Percentiles rank a stretch among this genome's conserved stretches.
phyloP scores from a whole-genome alignment of 2,797 vertebrate genomes.

The Champsocephalus gunnari region DNA sequence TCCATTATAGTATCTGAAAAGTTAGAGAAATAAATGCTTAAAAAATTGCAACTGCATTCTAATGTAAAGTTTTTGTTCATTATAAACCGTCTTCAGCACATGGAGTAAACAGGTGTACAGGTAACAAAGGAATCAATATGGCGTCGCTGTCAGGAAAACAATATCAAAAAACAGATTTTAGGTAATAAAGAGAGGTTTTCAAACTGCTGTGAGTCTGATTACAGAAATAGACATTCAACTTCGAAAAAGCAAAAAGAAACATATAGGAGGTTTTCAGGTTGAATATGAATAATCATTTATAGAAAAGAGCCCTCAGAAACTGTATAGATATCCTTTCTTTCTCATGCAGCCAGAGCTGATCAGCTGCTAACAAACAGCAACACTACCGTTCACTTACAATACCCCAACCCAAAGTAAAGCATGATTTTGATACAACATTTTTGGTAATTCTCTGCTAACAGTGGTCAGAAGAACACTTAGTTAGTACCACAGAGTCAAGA shows the following conservation, averaged over 20 bases:
- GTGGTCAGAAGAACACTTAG: constrained; percentile 40
- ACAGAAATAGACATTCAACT: constrained; percentile 39
- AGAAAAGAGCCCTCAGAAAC: constrained; percentile 59
- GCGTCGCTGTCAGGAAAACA: constrained; percentile 40
- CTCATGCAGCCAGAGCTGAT: constrained; percentile 11
- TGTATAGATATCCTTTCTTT: constrained; percentile 15
- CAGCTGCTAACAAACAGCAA: constrained; percentile 16
- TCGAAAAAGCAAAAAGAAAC: constrained; percentile 39
- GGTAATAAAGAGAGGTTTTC: constrained; percentile 29
- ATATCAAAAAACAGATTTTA: constrained; percentile 38
- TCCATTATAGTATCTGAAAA: constrained; percentile 85
- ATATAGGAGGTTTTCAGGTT: constrained; percentile 41
- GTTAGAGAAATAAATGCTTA: constrained; percentile 73
- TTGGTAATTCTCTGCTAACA: constrained; percentile 28
- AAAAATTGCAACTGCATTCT: constrained; percentile 77
- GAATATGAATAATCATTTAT: constrained; percentile 50
- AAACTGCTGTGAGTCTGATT: constrained; percentile 33
- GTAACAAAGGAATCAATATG: constrained; percentile 47
- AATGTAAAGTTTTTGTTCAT: constrained; percentile 67
- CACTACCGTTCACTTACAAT: not conserved
- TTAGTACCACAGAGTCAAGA: constrained; percentile 27
- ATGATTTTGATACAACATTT: constrained; percentile 9
- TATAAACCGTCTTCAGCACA: constrained; percentile 60
- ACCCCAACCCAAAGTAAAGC: constrained; percentile 13
- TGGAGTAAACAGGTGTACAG: constrained; percentile 68